A percentile compares a stretch with the other conserved stretches of the same genome.
Evolutionary conservation across 2,888 invertebrate species (phyloP).

Genomic region (Schrankia costaestrigalis): DNA sequence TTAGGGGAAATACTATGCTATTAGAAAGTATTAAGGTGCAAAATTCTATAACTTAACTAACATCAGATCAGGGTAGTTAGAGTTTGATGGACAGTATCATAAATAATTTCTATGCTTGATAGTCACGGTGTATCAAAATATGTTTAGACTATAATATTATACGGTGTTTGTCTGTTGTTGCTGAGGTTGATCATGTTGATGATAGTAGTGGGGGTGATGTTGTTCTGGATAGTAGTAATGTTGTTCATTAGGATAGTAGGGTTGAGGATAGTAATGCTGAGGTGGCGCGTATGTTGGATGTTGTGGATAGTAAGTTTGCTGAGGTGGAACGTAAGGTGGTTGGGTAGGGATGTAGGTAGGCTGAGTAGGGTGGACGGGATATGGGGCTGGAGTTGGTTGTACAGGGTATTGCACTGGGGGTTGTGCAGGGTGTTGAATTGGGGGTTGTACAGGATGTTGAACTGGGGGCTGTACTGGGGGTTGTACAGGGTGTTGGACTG

Average conservation of each 20-base stretch:
- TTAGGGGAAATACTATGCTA: no score
- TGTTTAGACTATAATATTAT: no score
- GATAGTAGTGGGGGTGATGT: background rate
- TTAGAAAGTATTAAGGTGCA: no score
- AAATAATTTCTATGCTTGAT: slow-evolving; percentile 6
- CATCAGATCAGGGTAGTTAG: no score
- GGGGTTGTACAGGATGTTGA: no score
- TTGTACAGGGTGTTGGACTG: no score
- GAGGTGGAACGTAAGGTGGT: background rate
- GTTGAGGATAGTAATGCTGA: slow-evolving; percentile 1
- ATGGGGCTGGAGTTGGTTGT: background rate
- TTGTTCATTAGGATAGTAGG: background rate
- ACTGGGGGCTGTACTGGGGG: no score
- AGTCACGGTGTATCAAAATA: no score
- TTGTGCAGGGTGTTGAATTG: no score
- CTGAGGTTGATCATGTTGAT: background rate
- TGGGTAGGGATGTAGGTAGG: slow-evolving; percentile 25
- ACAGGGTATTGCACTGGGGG: background rate
- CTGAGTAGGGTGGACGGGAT: slow-evolving; percentile 8
- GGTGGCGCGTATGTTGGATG: slow-evolving; percentile 3
- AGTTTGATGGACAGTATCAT: slow-evolving; percentile 6
- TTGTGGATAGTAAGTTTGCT: slow-evolving; percentile 6
- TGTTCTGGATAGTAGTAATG: background rate
- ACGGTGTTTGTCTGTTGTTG: slow-evolving; percentile 21
- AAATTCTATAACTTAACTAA: no score